A percentile compares a stretch with the other conserved stretches of the same genome.
These are phyloP conservation scores for Pristis pectinata DNA, from an alignment of 2,797 vertebrate species.

Conservation along the genomic window DNA sequence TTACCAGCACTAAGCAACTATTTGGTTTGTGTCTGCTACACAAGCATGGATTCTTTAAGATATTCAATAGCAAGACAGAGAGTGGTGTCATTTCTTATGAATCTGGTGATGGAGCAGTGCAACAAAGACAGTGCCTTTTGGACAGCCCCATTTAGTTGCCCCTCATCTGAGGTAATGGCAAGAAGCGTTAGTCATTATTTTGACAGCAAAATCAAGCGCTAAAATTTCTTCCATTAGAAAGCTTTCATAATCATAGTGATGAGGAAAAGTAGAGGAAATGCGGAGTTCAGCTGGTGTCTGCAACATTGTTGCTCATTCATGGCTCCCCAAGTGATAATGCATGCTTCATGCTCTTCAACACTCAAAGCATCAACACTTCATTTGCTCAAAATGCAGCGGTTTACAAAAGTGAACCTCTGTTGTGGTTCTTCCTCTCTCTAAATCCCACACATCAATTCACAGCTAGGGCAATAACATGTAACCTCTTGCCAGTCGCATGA, in stretches of 20 bases:
- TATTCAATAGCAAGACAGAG: too few relatives aligned
- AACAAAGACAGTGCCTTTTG: too few relatives aligned
- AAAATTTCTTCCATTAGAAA: neutral
- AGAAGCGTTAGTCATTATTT: neutral
- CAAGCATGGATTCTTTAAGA: too few relatives aligned
- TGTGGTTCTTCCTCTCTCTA: neutral
- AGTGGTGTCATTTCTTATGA: too few relatives aligned
- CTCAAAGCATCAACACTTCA: neutral
- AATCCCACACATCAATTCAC: neutral
- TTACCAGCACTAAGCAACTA: too few relatives aligned
- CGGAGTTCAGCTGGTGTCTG: neutral
- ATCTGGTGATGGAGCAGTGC: too few relatives aligned
- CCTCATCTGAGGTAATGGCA: too few relatives aligned
- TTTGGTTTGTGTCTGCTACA: neutral
- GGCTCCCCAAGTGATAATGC: neutral
- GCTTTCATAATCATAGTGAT: neutral
- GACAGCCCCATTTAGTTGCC: too few relatives aligned
- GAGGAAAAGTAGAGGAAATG: neutral
- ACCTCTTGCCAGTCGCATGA: neutral
- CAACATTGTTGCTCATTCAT: neutral
- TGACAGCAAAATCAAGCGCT: neutral
- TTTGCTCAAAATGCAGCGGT: neutral
- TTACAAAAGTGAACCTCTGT: neutral
- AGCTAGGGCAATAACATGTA: neutral
- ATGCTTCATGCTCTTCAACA: neutral